A percentile compares a stretch with the other conserved stretches of the same genome.
Conservation (phyloP, 2,797 vertebrate species). For the Coracias cyanogaster region DNA sequence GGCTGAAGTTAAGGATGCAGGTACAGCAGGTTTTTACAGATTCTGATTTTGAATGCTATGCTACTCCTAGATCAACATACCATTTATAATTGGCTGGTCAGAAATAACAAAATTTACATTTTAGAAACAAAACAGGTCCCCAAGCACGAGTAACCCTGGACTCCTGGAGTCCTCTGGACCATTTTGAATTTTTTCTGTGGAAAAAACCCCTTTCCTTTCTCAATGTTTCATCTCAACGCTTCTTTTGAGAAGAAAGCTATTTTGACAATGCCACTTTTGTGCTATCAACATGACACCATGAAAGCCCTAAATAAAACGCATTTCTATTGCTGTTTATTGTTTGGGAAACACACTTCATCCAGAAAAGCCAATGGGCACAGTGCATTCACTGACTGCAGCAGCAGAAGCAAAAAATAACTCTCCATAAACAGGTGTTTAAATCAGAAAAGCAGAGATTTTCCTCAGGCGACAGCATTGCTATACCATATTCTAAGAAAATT, state of each 20-base stretch:
- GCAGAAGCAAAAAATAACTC: not conserved
- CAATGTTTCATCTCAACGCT: not conserved
- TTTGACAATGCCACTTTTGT: not conserved
- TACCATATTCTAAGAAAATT: not conserved
- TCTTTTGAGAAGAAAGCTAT: not conserved
- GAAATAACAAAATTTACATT: not conserved
- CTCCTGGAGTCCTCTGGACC: not conserved
- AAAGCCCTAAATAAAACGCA: not conserved
- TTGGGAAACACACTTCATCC: not conserved
- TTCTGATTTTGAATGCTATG: not conserved
- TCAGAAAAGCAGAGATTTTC: not conserved
- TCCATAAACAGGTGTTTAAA: not conserved
- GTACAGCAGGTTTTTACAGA: not conserved
- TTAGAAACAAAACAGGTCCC: not conserved
- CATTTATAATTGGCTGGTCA: not conserved
- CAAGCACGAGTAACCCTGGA: not conserved
- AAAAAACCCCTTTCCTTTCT: not conserved
- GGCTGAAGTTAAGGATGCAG: not conserved
- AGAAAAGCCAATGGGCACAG: not conserved
- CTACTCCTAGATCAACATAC: not conserved
- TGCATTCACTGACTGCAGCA: not conserved
- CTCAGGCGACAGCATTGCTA: not conserved
- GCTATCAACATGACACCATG: not conserved
- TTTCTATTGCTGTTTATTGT: slow-evolving; percentile 8
- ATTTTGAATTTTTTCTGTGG: not conserved